Conservation (phyloP, 2,797 vertebrate genomes). For the Sebastes vulpes region DNA sequence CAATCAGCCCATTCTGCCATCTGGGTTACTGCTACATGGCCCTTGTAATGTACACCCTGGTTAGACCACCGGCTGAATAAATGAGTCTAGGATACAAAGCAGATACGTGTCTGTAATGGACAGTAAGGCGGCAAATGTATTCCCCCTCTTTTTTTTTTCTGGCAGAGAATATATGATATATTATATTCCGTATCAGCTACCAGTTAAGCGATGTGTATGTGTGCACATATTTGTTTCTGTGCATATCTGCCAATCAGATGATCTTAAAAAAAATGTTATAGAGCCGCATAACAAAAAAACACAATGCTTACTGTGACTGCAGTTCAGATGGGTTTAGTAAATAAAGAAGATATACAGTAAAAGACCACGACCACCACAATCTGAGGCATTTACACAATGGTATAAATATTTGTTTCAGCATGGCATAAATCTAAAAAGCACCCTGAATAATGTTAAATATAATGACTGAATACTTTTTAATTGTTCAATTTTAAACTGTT, state of each 20-base stretch:
- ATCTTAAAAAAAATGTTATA: neutral
- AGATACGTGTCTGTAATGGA: constrained; percentile 48
- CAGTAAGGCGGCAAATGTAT: constrained; percentile 23
- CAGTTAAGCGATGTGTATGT: neutral
- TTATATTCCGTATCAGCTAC: neutral
- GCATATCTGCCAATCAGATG: neutral
- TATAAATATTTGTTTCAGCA: neutral
- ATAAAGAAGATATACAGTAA: neutral
- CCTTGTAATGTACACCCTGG: constrained; percentile 77
- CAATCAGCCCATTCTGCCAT: constrained; percentile 80
- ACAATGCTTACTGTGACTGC: neutral
- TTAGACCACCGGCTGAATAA: constrained; percentile 73
- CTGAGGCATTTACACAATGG: neutral
- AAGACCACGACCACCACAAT: neutral
- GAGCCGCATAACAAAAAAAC: neutral
- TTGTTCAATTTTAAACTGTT: neutral
- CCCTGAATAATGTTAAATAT: neutral
- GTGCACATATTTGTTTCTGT: neutral
- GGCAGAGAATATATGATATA: neutral
- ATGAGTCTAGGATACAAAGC: constrained; percentile 54
- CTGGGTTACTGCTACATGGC: constrained; percentile 81
- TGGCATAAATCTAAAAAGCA: neutral
- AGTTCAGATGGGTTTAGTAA: neutral
- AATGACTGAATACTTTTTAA: neutral
- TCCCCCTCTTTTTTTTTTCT: neutral